Conservation (phyloP, 92 coral and sea anemone species). For the Epizoanthus ramosus region DNA sequence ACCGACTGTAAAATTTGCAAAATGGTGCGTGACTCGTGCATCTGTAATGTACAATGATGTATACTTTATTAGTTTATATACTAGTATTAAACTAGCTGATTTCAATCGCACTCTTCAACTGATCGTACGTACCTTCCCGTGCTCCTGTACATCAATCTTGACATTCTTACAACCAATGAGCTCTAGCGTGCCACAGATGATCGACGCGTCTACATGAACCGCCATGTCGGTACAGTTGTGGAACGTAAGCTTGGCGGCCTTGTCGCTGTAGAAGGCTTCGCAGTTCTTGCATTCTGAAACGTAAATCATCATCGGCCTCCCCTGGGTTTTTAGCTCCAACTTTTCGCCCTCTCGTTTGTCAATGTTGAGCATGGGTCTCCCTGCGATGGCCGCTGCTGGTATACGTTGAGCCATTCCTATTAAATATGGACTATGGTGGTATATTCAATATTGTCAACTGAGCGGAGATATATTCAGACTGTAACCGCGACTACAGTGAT, state of each 20-base stretch:
- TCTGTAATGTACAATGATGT: too few species aligned
- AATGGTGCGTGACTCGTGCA: too few species aligned
- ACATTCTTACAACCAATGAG: slow-evolving; percentile 30
- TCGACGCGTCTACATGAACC: slow-evolving; percentile 19
- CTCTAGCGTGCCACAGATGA: slow-evolving; percentile 38
- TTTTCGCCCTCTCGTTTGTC: slow-evolving; percentile 25
- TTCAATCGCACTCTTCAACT: too few species aligned
- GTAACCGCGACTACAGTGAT: too few species aligned
- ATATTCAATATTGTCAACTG: too few species aligned
- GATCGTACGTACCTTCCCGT: slow-evolving; percentile 23
- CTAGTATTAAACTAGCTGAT: too few species aligned
- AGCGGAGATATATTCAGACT: too few species aligned
- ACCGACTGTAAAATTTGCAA: too few species aligned
- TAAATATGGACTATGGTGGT: too few species aligned
- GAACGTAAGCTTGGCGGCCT: slow-evolving; percentile 37
- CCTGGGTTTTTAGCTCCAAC: slow-evolving; percentile 14
- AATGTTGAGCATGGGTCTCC: slow-evolving; percentile 30
- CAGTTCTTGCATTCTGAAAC: slow-evolving; percentile 32
- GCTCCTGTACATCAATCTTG: slow-evolving; percentile 19
- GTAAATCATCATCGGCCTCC: slow-evolving; percentile 33
- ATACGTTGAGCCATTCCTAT: slow-evolving; percentile 11
- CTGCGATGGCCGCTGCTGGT: slow-evolving; percentile 39
- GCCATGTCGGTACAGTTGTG: slow-evolving; percentile 31
- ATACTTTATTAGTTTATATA: too few species aligned
- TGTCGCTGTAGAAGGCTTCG: slow-evolving; percentile 28